A percentile compares a stretch with the other conserved stretches of the same genome.
These are phyloP conservation scores for Tethea ocularis DNA, from an alignment of 2,888 invertebrate species.

Conservation along the genomic window DNA sequence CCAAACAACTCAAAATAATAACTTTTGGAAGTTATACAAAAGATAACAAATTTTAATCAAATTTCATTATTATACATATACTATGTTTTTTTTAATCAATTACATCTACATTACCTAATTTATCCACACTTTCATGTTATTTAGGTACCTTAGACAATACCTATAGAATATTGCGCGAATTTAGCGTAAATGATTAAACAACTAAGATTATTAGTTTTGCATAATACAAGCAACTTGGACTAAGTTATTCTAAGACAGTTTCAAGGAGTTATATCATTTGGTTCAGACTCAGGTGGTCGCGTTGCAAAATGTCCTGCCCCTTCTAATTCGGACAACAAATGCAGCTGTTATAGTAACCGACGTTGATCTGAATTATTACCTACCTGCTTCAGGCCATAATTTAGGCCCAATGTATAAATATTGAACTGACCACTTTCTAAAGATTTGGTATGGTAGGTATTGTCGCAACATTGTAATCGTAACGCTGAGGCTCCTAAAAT, in stretches of 20 bases:
- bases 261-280: conserved; percentile 14
- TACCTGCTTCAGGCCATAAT: conserved; percentile 31
- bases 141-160: background rate
- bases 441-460: background rate
- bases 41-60: too few relatives aligned
- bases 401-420: conserved; percentile 31
- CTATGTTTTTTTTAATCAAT: too few relatives aligned
- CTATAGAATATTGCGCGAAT: background rate
- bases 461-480: too few relatives aligned
- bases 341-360: conserved; percentile 50
- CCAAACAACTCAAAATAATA: too few relatives aligned
- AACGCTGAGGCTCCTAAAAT: too few relatives aligned
- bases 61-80: too few relatives aligned
- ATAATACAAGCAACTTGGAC: conserved; percentile 2
- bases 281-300: conserved; percentile 63
- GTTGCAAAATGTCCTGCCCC: conserved; percentile 69
- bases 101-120: background rate
- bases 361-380: conserved; percentile 39
- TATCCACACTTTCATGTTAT: background rate
- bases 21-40: too few relatives aligned
- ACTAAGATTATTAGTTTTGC: conserved; percentile 9
- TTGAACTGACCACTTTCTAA: conserved; percentile 15
- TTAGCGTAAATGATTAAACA: background rate
- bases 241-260: conserved; percentile 30
- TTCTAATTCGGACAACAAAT: conserved; percentile 57